A percentile compares a stretch with the other conserved stretches of the same genome.
phyloP scores from a whole-genome alignment of 2,888 invertebrate species.

The Oegoconia quadripuncta region DNA sequence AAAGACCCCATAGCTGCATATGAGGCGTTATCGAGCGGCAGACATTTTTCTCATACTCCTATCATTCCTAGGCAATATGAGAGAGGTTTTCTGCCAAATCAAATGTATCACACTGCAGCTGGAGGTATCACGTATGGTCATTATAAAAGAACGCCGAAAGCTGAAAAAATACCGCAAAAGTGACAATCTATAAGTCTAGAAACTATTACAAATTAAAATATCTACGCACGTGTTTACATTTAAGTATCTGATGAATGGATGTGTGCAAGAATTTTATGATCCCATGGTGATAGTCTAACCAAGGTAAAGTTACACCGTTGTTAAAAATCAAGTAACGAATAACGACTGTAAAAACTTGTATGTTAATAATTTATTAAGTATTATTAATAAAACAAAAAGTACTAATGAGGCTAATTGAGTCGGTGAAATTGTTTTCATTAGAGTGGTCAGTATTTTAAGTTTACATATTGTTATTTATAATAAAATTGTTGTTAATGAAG shows the following conservation, averaged over 20 bases:
- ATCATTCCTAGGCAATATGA: slow-evolving; percentile 54
- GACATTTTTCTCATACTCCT: slow-evolving; percentile 39
- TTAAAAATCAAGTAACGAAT: neutral
- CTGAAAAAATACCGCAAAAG: slow-evolving; percentile 39
- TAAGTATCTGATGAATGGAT: neutral
- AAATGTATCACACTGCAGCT: slow-evolving; percentile 66
- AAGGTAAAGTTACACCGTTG: neutral
- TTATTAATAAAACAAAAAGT: slow-evolving; percentile 7
- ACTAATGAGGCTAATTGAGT: slow-evolving; percentile 16
- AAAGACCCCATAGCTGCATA: slow-evolving; percentile 64
- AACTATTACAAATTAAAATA: neutral
- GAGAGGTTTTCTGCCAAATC: slow-evolving; percentile 70
- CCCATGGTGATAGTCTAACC: neutral
- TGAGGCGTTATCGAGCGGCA: slow-evolving; percentile 59
- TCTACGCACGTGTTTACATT: neutral
- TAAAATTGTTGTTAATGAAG: slow-evolving; percentile 32
- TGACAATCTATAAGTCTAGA: no score
- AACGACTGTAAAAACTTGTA: neutral
- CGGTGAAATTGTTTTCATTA: slow-evolving; percentile 17
- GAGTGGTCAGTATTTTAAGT: slow-evolving; percentile 46
- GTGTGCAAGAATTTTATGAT: neutral
- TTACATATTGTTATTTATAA: slow-evolving; percentile 38
- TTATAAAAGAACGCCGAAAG: slow-evolving; percentile 61
- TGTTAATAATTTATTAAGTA: slow-evolving; percentile 8
- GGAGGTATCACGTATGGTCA: slow-evolving; percentile 69